Evolutionary conservation across 2,797 vertebrate genomes (phyloP).

Genomic region (Tapera naevia): DNA sequence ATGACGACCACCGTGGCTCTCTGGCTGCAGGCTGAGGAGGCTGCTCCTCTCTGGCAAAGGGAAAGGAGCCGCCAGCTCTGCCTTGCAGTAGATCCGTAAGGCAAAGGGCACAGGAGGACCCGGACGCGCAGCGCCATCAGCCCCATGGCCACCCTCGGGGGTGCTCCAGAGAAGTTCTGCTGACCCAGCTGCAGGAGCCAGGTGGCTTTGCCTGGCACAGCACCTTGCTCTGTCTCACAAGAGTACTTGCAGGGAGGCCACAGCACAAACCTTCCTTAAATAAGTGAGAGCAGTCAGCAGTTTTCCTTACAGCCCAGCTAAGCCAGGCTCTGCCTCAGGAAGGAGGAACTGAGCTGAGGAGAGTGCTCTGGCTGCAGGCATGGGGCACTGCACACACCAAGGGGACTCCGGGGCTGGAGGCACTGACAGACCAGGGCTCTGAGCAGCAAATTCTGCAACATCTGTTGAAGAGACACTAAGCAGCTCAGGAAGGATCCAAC

Average conservation of each 20-base stretch:
- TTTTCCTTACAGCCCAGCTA: neutral
- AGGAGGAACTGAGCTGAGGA: neutral
- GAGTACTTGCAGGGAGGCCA: neutral
- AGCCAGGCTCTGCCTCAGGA: neutral
- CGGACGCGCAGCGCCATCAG: neutral
- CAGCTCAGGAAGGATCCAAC: neutral
- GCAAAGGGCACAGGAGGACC: neutral
- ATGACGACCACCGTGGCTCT: neutral
- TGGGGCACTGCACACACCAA: neutral
- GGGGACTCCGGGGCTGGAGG: neutral
- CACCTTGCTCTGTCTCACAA: neutral
- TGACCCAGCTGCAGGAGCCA: neutral
- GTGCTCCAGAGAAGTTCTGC: neutral
- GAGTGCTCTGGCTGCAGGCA: neutral
- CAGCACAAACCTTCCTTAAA: neutral
- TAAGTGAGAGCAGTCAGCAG: neutral
- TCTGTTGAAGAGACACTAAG: neutral
- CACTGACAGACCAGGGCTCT: neutral
- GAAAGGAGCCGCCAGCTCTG: neutral
- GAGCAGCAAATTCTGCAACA: neutral
- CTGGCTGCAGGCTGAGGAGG: neutral
- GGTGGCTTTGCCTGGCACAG: neutral
- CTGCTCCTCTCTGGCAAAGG: neutral
- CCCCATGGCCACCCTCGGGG: rapidly evolving
- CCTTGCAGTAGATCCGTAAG: neutral